Conservation (phyloP, 2,888 invertebrate genomes). For the Pherbina coryleti region DNA sequence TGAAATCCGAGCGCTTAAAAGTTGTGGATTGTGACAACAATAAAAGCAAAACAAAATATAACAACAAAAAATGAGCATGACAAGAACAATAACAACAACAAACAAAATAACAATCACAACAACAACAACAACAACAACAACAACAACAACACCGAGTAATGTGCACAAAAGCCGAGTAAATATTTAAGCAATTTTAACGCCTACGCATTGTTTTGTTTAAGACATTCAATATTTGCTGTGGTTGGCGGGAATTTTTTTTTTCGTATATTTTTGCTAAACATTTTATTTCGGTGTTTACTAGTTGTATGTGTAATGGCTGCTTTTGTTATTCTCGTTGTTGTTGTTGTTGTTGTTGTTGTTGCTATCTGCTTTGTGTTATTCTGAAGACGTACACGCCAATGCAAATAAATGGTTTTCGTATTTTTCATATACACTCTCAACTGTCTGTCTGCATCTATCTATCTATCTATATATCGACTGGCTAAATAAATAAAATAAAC, state of each 20-base stretch:
- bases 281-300: too few relatives aligned
- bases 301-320: not conserved
- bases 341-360: not conserved
- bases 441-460: too few relatives aligned
- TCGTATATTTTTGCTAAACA: too few relatives aligned
- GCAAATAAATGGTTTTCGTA: too few relatives aligned
- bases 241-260: not conserved
- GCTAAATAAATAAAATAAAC: too few relatives aligned
- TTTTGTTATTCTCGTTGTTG: not conserved
- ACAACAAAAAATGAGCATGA: too few relatives aligned
- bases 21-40: not conserved
- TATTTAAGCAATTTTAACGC: not conserved
- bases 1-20: conserved; percentile 1
- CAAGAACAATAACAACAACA: not conserved
- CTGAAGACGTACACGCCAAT: too few relatives aligned
- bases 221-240: not conserved
- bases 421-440: too few relatives aligned
- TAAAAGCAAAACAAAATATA: not conserved
- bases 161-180: not conserved
- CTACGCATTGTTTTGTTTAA: not conserved
- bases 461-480: too few relatives aligned
- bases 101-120: not conserved
- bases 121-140: not conserved
- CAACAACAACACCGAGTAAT: not conserved
- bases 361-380: not conserved